These are phyloP conservation scores for Tangachromis dhanisi DNA, from an alignment of 2,113 vertebrate species.

Conservation along the genomic window DNA sequence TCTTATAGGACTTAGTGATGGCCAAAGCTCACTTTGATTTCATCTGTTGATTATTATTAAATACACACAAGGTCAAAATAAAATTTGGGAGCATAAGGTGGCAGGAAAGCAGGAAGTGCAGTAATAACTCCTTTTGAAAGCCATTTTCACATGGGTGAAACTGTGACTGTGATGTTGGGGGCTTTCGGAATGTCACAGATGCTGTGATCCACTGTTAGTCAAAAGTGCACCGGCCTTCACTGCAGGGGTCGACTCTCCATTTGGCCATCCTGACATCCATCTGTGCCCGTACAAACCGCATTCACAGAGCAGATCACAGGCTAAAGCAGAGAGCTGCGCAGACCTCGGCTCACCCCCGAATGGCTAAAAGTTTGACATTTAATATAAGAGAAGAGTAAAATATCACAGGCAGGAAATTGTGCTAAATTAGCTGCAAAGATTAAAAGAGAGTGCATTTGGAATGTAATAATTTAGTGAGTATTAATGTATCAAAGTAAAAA, in stretches of 20 bases:
- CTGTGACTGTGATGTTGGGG: neutral
- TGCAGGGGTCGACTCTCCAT: neutral
- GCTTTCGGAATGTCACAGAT: neutral
- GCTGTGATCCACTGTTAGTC: neutral
- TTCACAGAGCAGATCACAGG: slow-evolving; percentile 2
- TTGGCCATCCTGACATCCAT: neutral
- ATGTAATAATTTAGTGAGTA: neutral
- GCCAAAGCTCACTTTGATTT: neutral
- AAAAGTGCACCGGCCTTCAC: neutral
- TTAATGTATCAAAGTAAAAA: neutral
- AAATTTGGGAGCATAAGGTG: neutral
- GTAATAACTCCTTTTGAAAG: neutral
- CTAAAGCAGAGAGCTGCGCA: neutral
- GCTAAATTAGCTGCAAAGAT: neutral
- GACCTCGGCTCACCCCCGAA: neutral
- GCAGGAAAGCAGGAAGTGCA: neutral
- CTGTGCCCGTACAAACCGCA: neutral
- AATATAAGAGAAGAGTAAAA: neutral
- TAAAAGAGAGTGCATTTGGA: neutral
- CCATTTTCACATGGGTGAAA: neutral
- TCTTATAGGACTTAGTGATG: neutral
- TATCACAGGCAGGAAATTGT: neutral
- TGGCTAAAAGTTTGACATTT: neutral
- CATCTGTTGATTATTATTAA: neutral
- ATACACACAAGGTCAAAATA: neutral